These are phyloP conservation scores for Thereva unica DNA, from an alignment of 2,888 invertebrate genomes.

Conservation along the genomic window DNA sequence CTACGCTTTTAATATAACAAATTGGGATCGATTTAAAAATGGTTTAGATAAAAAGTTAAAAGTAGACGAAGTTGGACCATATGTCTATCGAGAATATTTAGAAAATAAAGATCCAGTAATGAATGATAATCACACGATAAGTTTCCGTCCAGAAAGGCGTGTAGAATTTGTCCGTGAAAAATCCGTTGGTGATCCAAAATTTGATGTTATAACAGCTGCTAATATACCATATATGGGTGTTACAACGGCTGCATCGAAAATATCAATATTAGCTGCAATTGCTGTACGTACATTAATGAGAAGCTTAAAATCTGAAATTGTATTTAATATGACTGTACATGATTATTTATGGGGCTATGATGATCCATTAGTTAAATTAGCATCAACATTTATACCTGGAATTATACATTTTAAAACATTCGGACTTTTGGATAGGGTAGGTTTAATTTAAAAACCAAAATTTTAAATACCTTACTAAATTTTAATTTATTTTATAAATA, in stretches of 20 bases:
- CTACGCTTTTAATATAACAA: conserved; percentile 82
- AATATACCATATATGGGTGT: conserved; percentile 71
- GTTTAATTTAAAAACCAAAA: conserved; percentile 46
- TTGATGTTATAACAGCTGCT: conserved; percentile 65
- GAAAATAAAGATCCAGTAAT: conserved; percentile 69
- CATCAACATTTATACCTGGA: conserved; percentile 72
- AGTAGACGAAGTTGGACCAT: conserved; percentile 77
- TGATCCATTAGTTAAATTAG: conserved; percentile 71
- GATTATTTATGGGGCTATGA: conserved; percentile 84
- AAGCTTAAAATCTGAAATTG: conserved; percentile 64
- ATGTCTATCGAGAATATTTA: conserved; percentile 76
- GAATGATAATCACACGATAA: conserved; percentile 68
- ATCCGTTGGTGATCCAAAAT: conserved; percentile 68
- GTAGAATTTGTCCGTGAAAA: conserved; percentile 66
- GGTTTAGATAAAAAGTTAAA: conserved; percentile 69
- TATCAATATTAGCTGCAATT: conserved; percentile 60
- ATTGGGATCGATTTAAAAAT: conserved; percentile 67
- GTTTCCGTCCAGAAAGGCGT: conserved; percentile 65
- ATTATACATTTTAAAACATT: conserved; percentile 81
- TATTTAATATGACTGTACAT: conserved; percentile 67
- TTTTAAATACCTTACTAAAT: conserved; percentile 29
- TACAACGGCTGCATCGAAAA: conserved; percentile 50
- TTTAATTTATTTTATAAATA: conserved; percentile 48
- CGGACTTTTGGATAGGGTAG: conserved; percentile 80
- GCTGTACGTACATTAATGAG: conserved; percentile 65